These are phyloP conservation scores for Listronotus bonariensis DNA, from an alignment of 1,140 invertebrate species.

Conservation along the genomic window DNA sequence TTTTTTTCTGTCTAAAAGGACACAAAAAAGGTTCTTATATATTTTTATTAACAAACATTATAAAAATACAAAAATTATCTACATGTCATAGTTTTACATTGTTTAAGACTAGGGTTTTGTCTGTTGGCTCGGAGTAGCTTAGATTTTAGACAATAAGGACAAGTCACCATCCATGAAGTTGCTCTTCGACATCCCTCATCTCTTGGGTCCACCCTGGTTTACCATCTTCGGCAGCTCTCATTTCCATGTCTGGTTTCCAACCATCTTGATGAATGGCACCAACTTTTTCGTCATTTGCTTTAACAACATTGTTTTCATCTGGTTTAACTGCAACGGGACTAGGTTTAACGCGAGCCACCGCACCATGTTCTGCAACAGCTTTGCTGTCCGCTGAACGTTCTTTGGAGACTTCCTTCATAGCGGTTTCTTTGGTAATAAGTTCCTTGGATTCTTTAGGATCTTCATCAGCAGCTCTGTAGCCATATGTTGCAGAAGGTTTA, in stretches of 20 bases:
- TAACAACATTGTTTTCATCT: not conserved
- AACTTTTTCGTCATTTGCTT: conserved; percentile 20
- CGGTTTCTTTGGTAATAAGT: conserved; percentile 23
- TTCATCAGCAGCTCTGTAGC: conserved; percentile 34
- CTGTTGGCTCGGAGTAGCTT: no score
- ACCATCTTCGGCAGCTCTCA: conserved; percentile 15
- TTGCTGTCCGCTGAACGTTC: conserved; percentile 15
- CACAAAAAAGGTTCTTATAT: no score
- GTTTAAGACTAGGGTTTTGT: no score
- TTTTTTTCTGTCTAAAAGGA: no score
- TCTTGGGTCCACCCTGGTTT: not conserved
- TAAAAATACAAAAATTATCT: no score
- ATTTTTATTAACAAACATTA: no score
- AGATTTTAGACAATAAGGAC: no score
- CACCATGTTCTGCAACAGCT: not conserved
- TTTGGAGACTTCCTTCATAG: conserved; percentile 42
- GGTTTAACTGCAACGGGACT: not conserved
- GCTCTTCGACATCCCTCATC: conserved; percentile 10
- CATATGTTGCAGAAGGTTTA: conserved; percentile 11
- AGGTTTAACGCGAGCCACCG: not conserved
- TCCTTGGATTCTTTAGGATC: conserved; percentile 10
- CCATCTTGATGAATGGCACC: not conserved
- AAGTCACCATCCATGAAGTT: no score
- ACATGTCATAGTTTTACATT: no score
- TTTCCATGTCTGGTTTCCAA: conserved; percentile 1